Evolutionary conservation across 2,113 vertebrate genomes (phyloP).

Genomic region (Galbula dea): DNA sequence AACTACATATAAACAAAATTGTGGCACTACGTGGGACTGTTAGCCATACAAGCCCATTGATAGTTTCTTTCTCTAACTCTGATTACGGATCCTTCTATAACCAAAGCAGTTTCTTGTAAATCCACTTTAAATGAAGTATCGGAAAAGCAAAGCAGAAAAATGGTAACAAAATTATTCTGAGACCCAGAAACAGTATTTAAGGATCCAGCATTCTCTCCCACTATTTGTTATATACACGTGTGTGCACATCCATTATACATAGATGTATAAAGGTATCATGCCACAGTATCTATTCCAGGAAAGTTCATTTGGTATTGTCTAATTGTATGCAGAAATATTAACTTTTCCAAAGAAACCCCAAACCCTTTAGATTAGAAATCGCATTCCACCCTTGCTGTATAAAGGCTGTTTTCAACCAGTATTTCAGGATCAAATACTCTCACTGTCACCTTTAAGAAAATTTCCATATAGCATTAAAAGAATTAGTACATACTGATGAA

Average conservation of each 20-base stretch:
- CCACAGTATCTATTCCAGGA: neutral
- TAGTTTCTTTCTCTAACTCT: neutral
- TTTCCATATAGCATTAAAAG: neutral
- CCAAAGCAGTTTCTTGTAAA: neutral
- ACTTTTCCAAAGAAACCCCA: conserved; percentile 19
- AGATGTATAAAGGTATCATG: neutral
- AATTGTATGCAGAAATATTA: neutral
- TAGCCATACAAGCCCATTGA: neutral
- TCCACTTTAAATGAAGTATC: neutral
- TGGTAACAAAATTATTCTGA: neutral
- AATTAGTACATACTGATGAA: neutral
- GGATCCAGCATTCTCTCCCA: neutral
- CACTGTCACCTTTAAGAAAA: neutral
- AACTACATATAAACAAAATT: neutral
- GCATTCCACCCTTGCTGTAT: neutral
- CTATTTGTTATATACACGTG: neutral
- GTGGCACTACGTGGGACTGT: neutral
- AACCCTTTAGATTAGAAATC: neutral
- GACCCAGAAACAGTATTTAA: neutral
- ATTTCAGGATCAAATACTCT: neutral
- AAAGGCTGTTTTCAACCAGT: neutral
- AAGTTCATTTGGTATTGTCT: neutral
- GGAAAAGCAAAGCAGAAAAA: no score
- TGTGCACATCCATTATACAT: neutral
- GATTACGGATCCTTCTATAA: neutral